Conservation (phyloP, 2,113 vertebrate genomes). For the Aramus guarauna region DNA sequence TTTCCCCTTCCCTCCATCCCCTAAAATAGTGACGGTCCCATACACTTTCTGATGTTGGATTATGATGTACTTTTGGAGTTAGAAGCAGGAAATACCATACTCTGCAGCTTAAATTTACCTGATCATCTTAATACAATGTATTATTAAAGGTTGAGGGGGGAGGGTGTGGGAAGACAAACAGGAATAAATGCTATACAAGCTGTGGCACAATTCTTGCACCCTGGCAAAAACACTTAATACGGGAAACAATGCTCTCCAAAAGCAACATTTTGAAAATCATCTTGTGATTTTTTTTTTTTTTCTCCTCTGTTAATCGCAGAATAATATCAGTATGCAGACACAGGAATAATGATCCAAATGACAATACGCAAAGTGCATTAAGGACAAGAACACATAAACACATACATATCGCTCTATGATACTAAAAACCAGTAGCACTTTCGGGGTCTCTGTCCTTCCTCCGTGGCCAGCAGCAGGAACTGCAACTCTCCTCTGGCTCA, state of each 20-base stretch:
- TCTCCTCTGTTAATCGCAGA: background rate
- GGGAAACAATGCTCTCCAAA: background rate
- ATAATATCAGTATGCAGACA: background rate
- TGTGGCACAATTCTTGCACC: background rate
- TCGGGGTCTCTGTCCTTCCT: background rate
- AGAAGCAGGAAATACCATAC: background rate
- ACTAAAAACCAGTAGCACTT: background rate
- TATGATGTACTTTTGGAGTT: background rate
- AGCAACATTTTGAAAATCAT: background rate
- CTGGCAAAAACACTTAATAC: background rate
- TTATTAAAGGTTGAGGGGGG: background rate
- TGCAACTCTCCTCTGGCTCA: background rate
- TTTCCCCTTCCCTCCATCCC: background rate
- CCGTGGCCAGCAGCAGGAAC: background rate
- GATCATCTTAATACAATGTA: background rate
- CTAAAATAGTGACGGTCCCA: background rate
- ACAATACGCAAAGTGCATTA: background rate
- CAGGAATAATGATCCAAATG: background rate
- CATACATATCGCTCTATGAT: fast-evolving
- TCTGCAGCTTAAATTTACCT: background rate
- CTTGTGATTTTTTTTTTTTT: background rate
- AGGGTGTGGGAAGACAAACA: background rate
- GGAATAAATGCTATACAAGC: background rate
- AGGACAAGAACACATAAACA: background rate
- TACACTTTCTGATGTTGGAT: background rate